phyloP scores from a whole-genome alignment of 1,140 invertebrate genomes.

The Whitmania pigra region DNA sequence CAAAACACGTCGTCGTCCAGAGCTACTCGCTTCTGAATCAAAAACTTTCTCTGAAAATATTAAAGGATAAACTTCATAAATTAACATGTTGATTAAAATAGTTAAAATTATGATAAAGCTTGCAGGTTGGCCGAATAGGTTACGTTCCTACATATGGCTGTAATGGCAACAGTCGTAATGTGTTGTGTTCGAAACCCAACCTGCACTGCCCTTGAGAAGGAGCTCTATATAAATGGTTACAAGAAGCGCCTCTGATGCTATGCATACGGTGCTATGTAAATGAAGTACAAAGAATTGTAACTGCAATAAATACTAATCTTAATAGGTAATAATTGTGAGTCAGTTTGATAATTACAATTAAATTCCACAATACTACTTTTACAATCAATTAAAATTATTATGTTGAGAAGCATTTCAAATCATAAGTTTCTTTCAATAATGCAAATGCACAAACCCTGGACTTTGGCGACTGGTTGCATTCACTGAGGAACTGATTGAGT shows the following conservation, averaged over 20 bases:
- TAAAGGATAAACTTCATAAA: too few species aligned
- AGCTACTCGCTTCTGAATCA: background rate
- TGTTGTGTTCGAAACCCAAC: too few species aligned
- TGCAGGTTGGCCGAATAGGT: too few species aligned
- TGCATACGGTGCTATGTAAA: too few species aligned
- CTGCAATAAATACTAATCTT: background rate
- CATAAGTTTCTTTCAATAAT: background rate
- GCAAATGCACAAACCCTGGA: background rate
- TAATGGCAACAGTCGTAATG: too few species aligned
- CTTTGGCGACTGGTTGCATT: slow-evolving; percentile 10
- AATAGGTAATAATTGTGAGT: background rate
- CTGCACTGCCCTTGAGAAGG: too few species aligned
- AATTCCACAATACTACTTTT: background rate
- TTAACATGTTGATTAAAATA: too few species aligned
- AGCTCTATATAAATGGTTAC: too few species aligned
- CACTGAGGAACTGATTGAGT: slow-evolving; percentile 10
- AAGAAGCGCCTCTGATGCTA: too few species aligned
- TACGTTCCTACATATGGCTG: too few species aligned
- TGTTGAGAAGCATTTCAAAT: background rate
- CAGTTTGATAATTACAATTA: background rate
- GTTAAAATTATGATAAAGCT: too few species aligned
- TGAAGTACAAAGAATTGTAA: background rate
- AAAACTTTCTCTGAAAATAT: background rate
- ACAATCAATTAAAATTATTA: background rate
- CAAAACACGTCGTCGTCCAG: background rate